Conservation (phyloP, 2,797 vertebrate species). For the Micropoecilia bifurca region DNA sequence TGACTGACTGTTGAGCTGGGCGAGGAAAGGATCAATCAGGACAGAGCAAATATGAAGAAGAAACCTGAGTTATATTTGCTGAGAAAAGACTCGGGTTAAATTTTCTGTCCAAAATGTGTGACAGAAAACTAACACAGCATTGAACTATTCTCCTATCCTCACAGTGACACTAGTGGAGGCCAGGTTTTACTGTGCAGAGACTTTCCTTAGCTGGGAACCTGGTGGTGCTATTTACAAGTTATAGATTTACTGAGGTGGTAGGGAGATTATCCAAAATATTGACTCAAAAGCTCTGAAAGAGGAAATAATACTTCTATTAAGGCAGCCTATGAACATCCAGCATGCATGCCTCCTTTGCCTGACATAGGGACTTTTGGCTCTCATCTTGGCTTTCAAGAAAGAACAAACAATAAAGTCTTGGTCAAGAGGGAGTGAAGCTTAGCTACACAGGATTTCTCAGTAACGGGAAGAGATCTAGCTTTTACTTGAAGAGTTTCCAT, state of each 20-base stretch:
- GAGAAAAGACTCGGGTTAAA: neutral
- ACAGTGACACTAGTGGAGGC: neutral
- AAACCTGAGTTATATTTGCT: neutral
- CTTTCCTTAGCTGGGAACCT: neutral
- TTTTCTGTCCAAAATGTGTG: neutral
- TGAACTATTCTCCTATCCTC: neutral
- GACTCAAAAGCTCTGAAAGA: neutral
- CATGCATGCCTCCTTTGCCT: neutral
- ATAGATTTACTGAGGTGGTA: neutral
- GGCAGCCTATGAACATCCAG: slow-evolving; percentile 41
- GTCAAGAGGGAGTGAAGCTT: slow-evolving; percentile 48
- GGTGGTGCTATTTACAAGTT: neutral
- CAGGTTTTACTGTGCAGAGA: neutral
- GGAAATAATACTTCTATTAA: neutral
- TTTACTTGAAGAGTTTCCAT: slow-evolving; percentile 16
- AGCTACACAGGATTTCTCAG: slow-evolving; percentile 44
- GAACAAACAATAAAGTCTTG: slow-evolving; percentile 52
- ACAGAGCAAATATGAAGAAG: too few relatives aligned
- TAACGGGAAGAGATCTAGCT: slow-evolving; percentile 37
- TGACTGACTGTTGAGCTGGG: neutral
- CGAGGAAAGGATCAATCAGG: neutral
- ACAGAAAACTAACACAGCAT: neutral
- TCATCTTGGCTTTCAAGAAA: slow-evolving; percentile 56
- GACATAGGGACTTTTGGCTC: slow-evolving; percentile 22
- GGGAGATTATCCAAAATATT: neutral